Percentiles rank a stretch among this genome's conserved stretches.
These are phyloP conservation scores for Sebastes iracundus DNA, from an alignment of 2,797 vertebrate species.

Conservation along the genomic window DNA sequence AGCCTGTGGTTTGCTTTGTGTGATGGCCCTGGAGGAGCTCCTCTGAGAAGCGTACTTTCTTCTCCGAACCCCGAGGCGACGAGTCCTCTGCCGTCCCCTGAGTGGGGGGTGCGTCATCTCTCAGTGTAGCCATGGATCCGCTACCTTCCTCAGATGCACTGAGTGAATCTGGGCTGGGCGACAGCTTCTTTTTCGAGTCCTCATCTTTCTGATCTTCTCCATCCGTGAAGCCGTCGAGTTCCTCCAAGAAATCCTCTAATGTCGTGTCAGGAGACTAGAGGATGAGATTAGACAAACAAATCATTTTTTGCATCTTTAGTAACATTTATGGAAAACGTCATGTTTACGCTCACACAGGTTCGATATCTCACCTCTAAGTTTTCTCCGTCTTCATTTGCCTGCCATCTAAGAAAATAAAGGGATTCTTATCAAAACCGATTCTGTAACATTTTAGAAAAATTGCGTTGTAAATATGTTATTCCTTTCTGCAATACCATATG, in stretches of 20 bases:
- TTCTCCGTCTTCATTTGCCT: slow-evolving; percentile 84
- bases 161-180: slow-evolving; percentile 10
- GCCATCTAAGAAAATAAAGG: slow-evolving; percentile 85
- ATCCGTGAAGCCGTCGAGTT: slow-evolving; percentile 79
- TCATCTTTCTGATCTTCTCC: slow-evolving; percentile 55
- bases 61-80: slow-evolving; percentile 64
- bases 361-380: slow-evolving; percentile 72
- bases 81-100: slow-evolving; percentile 37
- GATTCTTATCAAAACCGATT: neutral
- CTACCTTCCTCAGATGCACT: slow-evolving; percentile 33
- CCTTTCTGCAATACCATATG: neutral
- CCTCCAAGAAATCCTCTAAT: slow-evolving; percentile 83
- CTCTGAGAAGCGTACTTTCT: slow-evolving; percentile 83
- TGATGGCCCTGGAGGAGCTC: slow-evolving; percentile 61
- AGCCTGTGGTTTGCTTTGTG: slow-evolving; percentile 24
- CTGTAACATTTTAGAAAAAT: neutral
- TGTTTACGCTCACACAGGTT: neutral
- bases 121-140: neutral
- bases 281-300: slow-evolving; percentile 16
- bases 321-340: neutral
- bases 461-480: neutral
- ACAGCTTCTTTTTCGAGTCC: slow-evolving; percentile 51
- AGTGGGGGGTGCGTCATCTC: slow-evolving; percentile 12
- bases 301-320: neutral
- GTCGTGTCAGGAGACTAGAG: slow-evolving; percentile 66